Base-by-base conservation (phyloP, 2,888 invertebrate species). In the Dascillus cervinus region DNA sequence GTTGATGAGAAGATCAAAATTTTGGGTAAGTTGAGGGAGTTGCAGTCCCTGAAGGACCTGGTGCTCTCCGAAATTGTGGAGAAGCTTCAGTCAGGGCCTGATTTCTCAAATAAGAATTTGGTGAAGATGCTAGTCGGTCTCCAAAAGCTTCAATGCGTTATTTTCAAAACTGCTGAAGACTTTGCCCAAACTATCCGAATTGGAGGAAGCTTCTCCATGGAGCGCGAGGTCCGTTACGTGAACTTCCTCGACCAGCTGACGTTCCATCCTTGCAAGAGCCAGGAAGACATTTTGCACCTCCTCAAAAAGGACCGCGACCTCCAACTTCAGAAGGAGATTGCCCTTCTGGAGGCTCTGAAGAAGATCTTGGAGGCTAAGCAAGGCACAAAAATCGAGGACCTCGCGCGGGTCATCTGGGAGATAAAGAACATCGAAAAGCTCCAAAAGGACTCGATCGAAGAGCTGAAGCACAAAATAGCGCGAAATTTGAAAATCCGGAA, bases 341-440 rank as follows among this genome's bases (percentile, higher is more conserved):
- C 19, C 8, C 9, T 28, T 6, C n/a, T 32, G 11, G 13, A 24
- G 6, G 9, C 24, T 22, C 19, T 39, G 11, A 32, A 23, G n/a
- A 9, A n/a, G 4, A 13, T 35, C 9, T 3, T 32, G 5, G 14
- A 26, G 10, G 65, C 68, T 21, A 65, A 68, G 1, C 64, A 69
- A 1, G 58, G 61, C 2, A 45, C 44, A 8, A 43, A 45, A 26
- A 45, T 59, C 2, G 46, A 51, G 8, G 44, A 56, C 20, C 51
- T 52, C 14, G 66, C 54, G 50, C 69, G 44, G 49, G 52, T 47
- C 44, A 61, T 50, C 48, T 69, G 55, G 61, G 66, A 55, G 46
- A 66, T 43, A 50, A 58, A 50, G 47, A 66, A 50, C 50, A 56
- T 45, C 39, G 61, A 44, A 47, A 64, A 50, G 49, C 55, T 51